These are phyloP conservation scores for Eupithecia inturbata DNA, from an alignment of 2,888 invertebrate genomes.

Conservation along the genomic window DNA sequence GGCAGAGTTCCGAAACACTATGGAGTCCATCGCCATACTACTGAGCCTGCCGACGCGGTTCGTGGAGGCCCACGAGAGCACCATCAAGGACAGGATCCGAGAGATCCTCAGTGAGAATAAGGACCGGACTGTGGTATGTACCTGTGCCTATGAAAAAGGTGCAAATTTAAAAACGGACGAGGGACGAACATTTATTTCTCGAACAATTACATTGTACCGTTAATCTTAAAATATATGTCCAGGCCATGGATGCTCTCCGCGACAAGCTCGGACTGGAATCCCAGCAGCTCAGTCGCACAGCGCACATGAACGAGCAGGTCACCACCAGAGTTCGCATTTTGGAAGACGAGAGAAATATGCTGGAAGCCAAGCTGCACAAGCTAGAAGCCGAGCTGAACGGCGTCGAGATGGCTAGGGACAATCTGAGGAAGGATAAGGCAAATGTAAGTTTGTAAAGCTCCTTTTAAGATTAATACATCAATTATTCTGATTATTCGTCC, in stretches of 20 bases:
- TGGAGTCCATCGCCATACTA: slow-evolving; percentile 89
- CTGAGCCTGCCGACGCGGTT: slow-evolving; percentile 88
- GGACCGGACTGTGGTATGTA: slow-evolving; percentile 88
- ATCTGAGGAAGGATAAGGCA: slow-evolving; percentile 89
- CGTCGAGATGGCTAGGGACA: slow-evolving; percentile 88
- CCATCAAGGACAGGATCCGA: slow-evolving; percentile 91
- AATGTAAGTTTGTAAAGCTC: slow-evolving; percentile 82
- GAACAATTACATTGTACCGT: no score
- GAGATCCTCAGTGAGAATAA: slow-evolving; percentile 91
- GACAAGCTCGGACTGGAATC: slow-evolving; percentile 90
- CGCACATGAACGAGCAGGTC: slow-evolving; percentile 87
- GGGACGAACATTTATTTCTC: no score
- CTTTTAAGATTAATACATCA: no score
- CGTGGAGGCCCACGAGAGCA: slow-evolving; percentile 90
- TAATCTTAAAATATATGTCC: no score
- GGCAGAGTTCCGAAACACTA: slow-evolving; percentile 87
- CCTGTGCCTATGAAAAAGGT: no score
- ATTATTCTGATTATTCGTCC: no score
- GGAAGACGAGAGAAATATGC: slow-evolving; percentile 90
- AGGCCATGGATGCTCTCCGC: slow-evolving; percentile 91
- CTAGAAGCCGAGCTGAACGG: slow-evolving; percentile 91
- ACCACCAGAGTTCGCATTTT: slow-evolving; percentile 86
- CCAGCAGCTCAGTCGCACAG: slow-evolving; percentile 88
- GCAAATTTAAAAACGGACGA: neutral
- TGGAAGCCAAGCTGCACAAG: slow-evolving; percentile 90